These are phyloP conservation scores for Poeciliopsis gracilis DNA, from an alignment of 2,797 vertebrate genomes.

Conservation along the genomic window DNA sequence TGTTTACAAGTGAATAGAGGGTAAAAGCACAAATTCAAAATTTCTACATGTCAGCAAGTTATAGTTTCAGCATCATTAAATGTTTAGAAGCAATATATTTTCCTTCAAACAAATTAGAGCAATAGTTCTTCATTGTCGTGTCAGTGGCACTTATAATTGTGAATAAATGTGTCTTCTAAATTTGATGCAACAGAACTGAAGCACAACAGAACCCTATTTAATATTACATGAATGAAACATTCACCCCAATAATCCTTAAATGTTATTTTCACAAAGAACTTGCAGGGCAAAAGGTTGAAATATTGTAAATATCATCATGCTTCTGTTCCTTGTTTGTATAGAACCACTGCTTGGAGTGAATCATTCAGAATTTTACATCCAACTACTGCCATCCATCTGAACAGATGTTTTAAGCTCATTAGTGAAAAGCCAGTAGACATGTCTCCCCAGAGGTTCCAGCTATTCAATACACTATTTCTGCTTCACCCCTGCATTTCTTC, in stretches of 20 bases:
- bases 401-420: slow-evolving; percentile 75
- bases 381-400: slow-evolving; percentile 55
- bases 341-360: slow-evolving; percentile 11
- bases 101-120: background rate
- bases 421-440: slow-evolving; percentile 65
- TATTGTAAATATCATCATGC: slow-evolving; percentile 8
- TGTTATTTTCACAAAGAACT: background rate
- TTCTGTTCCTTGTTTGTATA: slow-evolving; percentile 20
- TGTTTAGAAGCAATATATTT: background rate
- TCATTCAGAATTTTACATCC: slow-evolving; percentile 43
- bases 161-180: background rate
- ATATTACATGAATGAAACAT: background rate
- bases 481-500: background rate
- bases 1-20: background rate
- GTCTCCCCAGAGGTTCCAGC: slow-evolving; percentile 47
- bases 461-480: slow-evolving; percentile 41
- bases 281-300: background rate
- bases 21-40: background rate
- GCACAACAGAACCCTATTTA: background rate
- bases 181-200: background rate
- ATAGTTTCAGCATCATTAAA: background rate
- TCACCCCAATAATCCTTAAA: background rate
- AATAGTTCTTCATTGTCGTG: background rate
- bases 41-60: background rate
- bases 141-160: background rate